Evolutionary conservation across 2,113 vertebrate species (phyloP).

Genomic region (Sigmodon hispidus): DNA sequence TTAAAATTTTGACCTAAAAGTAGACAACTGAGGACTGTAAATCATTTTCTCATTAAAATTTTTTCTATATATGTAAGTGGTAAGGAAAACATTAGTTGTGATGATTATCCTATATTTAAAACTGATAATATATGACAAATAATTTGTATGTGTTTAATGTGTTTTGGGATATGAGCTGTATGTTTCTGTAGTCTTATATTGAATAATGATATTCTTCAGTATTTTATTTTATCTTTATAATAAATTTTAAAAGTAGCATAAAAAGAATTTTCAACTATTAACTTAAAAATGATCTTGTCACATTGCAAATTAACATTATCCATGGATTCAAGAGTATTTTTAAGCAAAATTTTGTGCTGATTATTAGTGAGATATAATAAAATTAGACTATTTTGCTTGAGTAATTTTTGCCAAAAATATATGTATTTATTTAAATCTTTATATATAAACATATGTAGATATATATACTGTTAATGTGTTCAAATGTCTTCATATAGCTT

Average conservation of each 20-base stretch:
- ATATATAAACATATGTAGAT: background rate
- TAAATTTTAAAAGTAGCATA: background rate
- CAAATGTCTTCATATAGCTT: background rate
- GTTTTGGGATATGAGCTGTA: background rate
- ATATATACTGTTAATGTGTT: background rate
- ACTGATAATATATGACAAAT: background rate
- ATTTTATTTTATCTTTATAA: background rate
- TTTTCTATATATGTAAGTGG: background rate
- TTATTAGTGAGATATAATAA: background rate
- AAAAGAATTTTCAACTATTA: background rate
- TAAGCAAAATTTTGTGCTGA: slow-evolving; percentile 3
- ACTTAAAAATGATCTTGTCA: background rate
- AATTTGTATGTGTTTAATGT: background rate
- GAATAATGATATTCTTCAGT: background rate
- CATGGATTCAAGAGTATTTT: slow-evolving; percentile 16
- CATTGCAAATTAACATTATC: background rate
- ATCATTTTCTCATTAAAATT: slow-evolving; percentile 25
- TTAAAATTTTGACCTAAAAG: background rate
- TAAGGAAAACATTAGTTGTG: too few relatives aligned
- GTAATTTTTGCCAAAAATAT: background rate
- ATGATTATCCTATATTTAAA: too few relatives aligned
- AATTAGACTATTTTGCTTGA: background rate
- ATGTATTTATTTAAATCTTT: background rate
- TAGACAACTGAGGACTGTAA: background rate
- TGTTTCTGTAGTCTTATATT: background rate